Conservation (phyloP, 2,888 invertebrate genomes). For the Nysson spinosus region DNA sequence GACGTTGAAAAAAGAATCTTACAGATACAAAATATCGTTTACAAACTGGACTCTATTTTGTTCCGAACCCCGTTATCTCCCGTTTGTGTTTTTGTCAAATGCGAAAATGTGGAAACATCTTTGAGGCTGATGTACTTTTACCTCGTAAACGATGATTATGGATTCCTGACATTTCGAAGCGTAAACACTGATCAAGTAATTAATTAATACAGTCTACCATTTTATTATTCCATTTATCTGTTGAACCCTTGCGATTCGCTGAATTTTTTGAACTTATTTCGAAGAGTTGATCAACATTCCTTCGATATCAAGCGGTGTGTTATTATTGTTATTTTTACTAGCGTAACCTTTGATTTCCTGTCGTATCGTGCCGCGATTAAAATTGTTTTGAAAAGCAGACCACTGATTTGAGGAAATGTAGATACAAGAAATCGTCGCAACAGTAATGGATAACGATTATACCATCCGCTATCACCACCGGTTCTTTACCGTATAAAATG, state of each 20-base stretch:
- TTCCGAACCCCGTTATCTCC: neutral
- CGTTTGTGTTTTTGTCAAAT: neutral
- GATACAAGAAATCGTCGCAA: slow-evolving; percentile 15
- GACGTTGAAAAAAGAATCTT: slow-evolving; percentile 24
- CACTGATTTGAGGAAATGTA: slow-evolving; percentile 3
- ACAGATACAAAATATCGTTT: slow-evolving; percentile 54
- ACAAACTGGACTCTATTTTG: slow-evolving; percentile 30
- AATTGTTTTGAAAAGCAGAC: slow-evolving; percentile 32
- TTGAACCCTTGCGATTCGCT: neutral
- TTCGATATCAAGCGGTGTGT: slow-evolving; percentile 13
- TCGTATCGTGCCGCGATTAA: slow-evolving; percentile 45
- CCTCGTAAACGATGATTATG: too few relatives aligned
- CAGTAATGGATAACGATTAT: slow-evolving; percentile 41
- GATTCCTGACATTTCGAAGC: too few relatives aligned
- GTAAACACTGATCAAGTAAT: too few relatives aligned
- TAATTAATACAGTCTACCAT: too few relatives aligned
- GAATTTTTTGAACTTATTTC: neutral
- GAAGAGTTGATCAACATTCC: neutral
- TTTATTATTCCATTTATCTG: too few relatives aligned
- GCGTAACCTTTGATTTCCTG: slow-evolving; percentile 45
- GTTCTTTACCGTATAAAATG: neutral
- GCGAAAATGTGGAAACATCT: too few relatives aligned
- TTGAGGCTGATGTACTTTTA: too few relatives aligned
- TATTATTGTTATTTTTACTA: slow-evolving; percentile 24
- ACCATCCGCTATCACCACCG: slow-evolving; percentile 14